These are phyloP conservation scores for Heliconius cydno DNA, from an alignment of 2,888 invertebrate genomes.

Conservation along the genomic window DNA sequence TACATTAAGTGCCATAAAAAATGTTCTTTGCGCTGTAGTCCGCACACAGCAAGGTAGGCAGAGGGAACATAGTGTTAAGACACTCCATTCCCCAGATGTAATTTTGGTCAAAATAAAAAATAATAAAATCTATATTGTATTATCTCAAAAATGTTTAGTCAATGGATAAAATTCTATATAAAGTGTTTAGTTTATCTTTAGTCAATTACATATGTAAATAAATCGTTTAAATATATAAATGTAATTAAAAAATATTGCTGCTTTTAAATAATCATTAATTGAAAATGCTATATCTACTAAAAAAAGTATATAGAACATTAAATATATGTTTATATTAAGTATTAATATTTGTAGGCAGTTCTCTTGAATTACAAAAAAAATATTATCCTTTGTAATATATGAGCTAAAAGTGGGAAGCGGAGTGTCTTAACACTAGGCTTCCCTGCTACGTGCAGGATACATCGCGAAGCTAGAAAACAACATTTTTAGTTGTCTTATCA, in stretches of 20 bases:
- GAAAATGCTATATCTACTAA: not conserved
- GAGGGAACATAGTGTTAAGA: no score
- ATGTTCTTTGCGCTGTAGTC: no score
- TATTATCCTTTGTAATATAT: not conserved
- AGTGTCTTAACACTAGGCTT: not conserved
- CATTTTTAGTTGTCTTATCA: not conserved
- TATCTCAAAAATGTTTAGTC: no score
- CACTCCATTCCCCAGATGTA: no score
- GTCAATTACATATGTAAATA: not conserved
- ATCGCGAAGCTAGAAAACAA: not conserved
- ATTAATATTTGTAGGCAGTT: not conserved
- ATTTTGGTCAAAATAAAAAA: no score
- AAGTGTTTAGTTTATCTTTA: not conserved
- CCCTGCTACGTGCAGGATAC: not conserved
- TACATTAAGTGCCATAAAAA: not conserved
- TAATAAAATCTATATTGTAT: no score
- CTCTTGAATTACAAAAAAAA: not conserved
- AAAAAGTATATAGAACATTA: not conserved
- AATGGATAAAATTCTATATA: no score
- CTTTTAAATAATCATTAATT: slow-evolving; percentile 1
- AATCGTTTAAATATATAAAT: not conserved
- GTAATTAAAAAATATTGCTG: not conserved
- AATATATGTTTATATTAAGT: not conserved
- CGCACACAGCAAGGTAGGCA: no score
- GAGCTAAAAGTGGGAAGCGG: not conserved